These are phyloP conservation scores for Rambutsinella grinnellia DNA, from an alignment of 2,888 invertebrate genomes.

Conservation along the genomic window DNA sequence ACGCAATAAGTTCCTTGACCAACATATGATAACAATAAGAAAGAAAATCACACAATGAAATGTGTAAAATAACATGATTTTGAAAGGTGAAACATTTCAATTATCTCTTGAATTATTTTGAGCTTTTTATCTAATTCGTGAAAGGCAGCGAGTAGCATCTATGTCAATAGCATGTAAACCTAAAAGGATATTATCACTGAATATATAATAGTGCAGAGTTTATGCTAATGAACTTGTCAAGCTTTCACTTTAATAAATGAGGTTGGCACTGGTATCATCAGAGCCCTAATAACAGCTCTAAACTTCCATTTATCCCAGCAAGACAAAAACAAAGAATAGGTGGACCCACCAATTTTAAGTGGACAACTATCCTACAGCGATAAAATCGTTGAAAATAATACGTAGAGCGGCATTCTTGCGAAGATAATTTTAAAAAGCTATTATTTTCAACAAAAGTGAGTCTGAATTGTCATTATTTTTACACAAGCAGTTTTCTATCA, in stretches of 20 bases:
- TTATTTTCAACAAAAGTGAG: no score
- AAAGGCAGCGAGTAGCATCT: neutral
- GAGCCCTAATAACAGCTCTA: no score
- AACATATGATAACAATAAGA: no score
- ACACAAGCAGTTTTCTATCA: no score
- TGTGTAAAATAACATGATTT: neutral
- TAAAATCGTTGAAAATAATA: no score
- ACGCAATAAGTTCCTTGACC: neutral
- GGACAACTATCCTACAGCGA: no score
- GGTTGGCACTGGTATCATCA: conserved; percentile 1
- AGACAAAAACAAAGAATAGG: no score
- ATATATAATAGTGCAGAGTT: neutral
- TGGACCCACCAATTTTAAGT: no score
- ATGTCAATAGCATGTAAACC: no score
- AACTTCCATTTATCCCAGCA: neutral
- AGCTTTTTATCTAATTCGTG: neutral
- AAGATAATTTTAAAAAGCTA: no score
- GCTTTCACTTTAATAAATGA: conserved; percentile 24
- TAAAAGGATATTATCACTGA: neutral
- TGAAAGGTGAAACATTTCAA: neutral
- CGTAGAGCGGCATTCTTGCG: no score
- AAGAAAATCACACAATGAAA: neutral
- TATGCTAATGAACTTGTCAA: conserved; percentile 27
- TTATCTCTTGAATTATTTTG: neutral
- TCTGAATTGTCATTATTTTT: no score